phyloP scores from a whole-genome alignment of 2,113 vertebrate species.

The Mellivora capensis region DNA sequence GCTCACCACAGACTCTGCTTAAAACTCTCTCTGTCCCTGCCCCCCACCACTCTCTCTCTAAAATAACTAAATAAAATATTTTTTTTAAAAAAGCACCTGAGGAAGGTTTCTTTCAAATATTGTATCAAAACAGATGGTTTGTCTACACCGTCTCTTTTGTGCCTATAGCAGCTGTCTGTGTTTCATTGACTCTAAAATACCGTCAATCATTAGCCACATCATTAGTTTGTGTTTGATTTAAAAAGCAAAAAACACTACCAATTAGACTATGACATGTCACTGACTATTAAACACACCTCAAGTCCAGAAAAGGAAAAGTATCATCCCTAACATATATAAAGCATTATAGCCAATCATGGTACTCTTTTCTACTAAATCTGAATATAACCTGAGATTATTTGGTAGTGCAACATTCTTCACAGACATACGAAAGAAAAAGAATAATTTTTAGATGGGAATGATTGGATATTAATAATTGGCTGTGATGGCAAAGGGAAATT shows the following conservation, averaged over 20 bases:
- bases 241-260: neutral
- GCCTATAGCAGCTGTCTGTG: neutral
- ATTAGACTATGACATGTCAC: neutral
- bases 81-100: neutral
- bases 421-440: neutral
- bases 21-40: neutral
- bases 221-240: neutral
- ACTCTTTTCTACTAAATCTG: neutral
- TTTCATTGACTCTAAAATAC: neutral
- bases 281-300: neutral
- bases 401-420: neutral
- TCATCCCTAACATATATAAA: neutral
- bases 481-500: neutral
- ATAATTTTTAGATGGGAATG: neutral
- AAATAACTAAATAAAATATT: neutral
- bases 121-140: neutral
- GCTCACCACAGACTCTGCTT: neutral
- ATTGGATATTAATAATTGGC: neutral
- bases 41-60: neutral
- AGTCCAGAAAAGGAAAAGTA: neutral
- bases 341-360: neutral
- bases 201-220: neutral
- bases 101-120: neutral
- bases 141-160: neutral
- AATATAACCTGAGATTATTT: neutral